Evolutionary conservation across 2,797 vertebrate genomes (phyloP).

Genomic region (Momotus momota): DNA sequence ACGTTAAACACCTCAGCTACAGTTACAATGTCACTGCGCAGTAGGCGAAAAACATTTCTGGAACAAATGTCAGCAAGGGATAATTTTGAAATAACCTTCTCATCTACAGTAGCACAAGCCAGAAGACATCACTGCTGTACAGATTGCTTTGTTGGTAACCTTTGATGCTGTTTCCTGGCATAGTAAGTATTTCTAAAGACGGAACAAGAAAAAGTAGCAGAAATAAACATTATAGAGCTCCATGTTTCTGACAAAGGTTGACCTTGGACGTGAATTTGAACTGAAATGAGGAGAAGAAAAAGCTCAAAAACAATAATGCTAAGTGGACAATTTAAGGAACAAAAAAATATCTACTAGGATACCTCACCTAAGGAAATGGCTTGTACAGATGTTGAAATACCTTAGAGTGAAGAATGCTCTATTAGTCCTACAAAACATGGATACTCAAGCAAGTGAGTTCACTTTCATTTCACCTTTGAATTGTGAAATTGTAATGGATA

Average conservation of each 20-base stretch:
- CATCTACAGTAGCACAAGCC: neutral
- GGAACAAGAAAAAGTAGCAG: neutral
- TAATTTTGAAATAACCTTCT: constrained; percentile 56
- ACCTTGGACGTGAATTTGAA: neutral
- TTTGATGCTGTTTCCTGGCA: neutral
- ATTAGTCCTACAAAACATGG: neutral
- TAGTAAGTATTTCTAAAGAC: neutral
- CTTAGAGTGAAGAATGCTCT: neutral
- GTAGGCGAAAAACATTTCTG: constrained; percentile 44
- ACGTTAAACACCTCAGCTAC: neutral
- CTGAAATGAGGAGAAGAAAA: neutral
- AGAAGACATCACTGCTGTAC: neutral
- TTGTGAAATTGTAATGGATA: neutral
- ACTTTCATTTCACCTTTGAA: neutral
- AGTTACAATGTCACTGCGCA: constrained; percentile 53
- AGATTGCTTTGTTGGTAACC: neutral
- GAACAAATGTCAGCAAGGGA: constrained; percentile 66
- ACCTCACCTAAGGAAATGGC: neutral
- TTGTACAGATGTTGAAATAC: neutral
- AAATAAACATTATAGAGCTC: neutral
- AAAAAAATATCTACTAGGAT: neutral
- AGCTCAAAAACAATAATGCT: neutral
- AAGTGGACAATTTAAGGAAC: neutral
- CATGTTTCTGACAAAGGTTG: neutral
- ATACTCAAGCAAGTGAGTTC: neutral